Base-by-base conservation (phyloP, 2,113 vertebrate species). In the Oryzias javanicus region DNA sequence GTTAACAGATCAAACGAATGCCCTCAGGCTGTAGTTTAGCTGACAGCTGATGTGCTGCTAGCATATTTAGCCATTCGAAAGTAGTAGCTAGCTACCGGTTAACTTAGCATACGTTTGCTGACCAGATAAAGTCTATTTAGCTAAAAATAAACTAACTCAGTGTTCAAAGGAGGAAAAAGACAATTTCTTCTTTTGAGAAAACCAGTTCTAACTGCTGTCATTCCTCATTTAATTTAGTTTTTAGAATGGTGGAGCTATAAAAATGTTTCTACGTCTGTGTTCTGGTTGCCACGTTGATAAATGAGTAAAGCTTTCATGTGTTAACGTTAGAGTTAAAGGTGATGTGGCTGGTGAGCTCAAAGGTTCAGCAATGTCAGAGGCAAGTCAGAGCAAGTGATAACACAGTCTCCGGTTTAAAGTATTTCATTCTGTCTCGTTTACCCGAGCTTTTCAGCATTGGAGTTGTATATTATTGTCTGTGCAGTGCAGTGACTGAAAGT, bases 281-380 rank as follows among this genome's bases (percentile, higher is more conserved):
- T 2, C 19, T 35, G 2, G 14, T 4, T 17, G 1, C 6, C 18
- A 15, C 10, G 4, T 14, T 44, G 0, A 42, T 1, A 42, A 62
- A 48, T 53, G 1, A 25, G 6, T 16, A 1, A 18, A 0, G 19
- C 3, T 13, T 3, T 25, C 1, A 49, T 20, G 42, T 14, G 47
- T 13, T 10, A 14, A 0, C 17, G 8, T 6, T 35, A 22, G 14
- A 27, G n/a, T 25, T 45, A 42, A 7, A 61, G 75, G 1, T 72
- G 80, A 86, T 80, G 76, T 89, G 86, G 80, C 79, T 52, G 50
- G 5, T 42, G 3, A 51, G 72, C 77, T 80, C 70, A 88, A 83
- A 79, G 85, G 68, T 10, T 20, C n/a, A 48, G 41, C 15, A 25
- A 8, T 44, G 5, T 52, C 27, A 12, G 1, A 41, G 45, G 65